Percentiles rank a stretch among this genome's conserved stretches.
Conservation (phyloP, 2,888 invertebrate species). For the Hylaea fasciaria region DNA sequence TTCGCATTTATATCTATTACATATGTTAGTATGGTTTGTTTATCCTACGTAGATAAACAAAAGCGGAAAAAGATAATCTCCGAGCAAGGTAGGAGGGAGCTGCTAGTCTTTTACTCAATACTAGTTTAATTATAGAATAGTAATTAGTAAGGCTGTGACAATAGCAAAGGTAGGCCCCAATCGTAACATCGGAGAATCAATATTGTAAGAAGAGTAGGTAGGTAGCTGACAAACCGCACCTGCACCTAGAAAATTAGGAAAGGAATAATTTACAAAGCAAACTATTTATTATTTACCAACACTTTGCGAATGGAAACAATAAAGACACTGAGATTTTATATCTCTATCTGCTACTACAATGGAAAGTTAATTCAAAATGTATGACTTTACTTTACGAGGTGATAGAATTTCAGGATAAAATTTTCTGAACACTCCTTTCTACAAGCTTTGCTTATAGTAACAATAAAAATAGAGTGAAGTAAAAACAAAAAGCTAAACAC, state of each 20-base stretch:
- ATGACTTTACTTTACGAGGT: slow-evolving; percentile 12
- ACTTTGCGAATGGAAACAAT: slow-evolving; percentile 18
- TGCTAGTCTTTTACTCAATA: too few species aligned
- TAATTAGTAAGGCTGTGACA: too few species aligned
- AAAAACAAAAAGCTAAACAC: too few species aligned
- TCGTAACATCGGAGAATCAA: neutral
- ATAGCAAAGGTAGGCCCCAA: too few species aligned
- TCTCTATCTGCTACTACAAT: slow-evolving; percentile 17
- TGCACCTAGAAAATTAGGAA: slow-evolving; percentile 10
- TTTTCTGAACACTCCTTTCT: neutral
- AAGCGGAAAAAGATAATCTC: too few species aligned
- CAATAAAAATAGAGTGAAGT: too few species aligned
- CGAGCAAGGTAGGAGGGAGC: too few species aligned
- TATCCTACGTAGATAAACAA: too few species aligned
- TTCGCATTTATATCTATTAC: too few species aligned
- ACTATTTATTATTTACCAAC: slow-evolving; percentile 32
- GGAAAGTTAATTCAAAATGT: slow-evolving; percentile 24
- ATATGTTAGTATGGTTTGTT: too few species aligned
- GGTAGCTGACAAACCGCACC: neutral
- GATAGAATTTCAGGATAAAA: neutral
- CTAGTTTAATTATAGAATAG: too few species aligned
- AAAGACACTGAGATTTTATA: slow-evolving; percentile 22
- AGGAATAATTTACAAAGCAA: slow-evolving; percentile 19
- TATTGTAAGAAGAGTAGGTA: neutral
- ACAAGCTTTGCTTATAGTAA: too few species aligned